Evolutionary conservation across 53 echinoderm and acorn worm genomes (phyloP).

Genomic region (Paelopatides confundens): DNA sequence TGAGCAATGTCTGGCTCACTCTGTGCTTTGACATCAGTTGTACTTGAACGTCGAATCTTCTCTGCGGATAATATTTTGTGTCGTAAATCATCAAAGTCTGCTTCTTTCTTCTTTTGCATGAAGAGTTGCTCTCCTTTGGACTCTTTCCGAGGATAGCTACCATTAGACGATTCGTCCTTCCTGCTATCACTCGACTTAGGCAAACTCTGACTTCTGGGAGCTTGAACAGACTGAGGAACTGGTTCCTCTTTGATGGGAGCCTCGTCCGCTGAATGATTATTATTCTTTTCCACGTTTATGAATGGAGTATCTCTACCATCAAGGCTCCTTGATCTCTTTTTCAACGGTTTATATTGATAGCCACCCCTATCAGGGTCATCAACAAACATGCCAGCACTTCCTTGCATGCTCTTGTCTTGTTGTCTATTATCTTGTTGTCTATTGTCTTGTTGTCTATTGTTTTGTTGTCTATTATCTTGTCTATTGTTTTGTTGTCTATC

Average conservation of each 20-base stretch:
- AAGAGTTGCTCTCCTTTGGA: conserved; percentile 71
- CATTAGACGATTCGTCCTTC: not conserved
- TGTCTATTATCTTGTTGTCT: too few relatives aligned
- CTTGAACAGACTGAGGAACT: not conserved
- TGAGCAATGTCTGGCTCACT: conserved; percentile 31
- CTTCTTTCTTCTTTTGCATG: conserved; percentile 65
- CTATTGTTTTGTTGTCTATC: too few relatives aligned
- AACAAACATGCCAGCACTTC: not conserved
- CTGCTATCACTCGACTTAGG: conserved; percentile 6
- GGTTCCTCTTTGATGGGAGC: conserved; percentile 6
- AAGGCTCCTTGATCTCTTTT: conserved; percentile 13
- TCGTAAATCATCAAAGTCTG: conserved; percentile 58
- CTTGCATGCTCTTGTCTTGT: not conserved
- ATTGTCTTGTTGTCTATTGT: too few relatives aligned
- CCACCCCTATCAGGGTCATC: conserved; percentile 17
- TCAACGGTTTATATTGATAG: conserved; percentile 13
- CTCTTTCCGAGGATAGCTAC: not conserved
- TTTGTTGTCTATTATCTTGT: too few relatives aligned
- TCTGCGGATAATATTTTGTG: conserved; percentile 47
- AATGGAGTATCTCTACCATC: conserved; percentile 4
- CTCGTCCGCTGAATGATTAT: not conserved
- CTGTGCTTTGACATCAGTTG: conserved; percentile 29
- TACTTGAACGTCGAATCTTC: conserved; percentile 16
- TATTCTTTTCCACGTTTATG: not conserved
- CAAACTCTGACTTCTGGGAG: not conserved